Evolutionary conservation across 92 coral and sea anemone species (phyloP), one percentile per base, ranked within the genome.

Genomic region (Meandrina meandrites): DNA sequence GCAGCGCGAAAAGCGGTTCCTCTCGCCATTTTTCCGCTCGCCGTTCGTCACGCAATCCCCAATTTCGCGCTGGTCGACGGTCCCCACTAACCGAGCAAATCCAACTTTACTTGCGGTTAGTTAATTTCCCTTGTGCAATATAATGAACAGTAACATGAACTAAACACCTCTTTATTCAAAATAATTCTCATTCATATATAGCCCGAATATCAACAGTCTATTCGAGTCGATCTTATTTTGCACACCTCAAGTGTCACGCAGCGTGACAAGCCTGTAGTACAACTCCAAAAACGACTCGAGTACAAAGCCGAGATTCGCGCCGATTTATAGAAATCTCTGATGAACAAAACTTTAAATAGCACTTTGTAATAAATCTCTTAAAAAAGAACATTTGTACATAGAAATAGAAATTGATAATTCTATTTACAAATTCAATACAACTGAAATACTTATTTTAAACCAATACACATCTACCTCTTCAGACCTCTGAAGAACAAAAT

Each of bases 131-230:
- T n/a, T n/a, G n/a, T n/a, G n/a, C 24, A 17, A 70, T 1, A 64
- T 51, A 24, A 54, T 47, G 40, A 56, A 47, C n/a, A 37, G 0
- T 30, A 37, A 22, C 30, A 19, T 68, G 27, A 45, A 47, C 35
- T 84, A 73, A 84, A 84, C 81, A 60, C 42, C 45, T 57, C 81
- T 84, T 84, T 84, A 84, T 56, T 84, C 21, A 60, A 84, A 84
- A 84, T 84, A 84, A 75, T 34, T 56, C 24, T 73, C 47, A 34
- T 71, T 40, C 35, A 66, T 37, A 45, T 19, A 70, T 70, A 22
- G 60, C 75, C 75, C 31, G 57, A 67, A 64, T 40, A 40, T 8
- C 75, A 64, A 30, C 36, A 8, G 32, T 81, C 75, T 45, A 15
- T 1, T 45, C 42, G 15, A 27, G 54, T 42, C 18, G 9, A 17